Base-by-base conservation (phyloP, 2,797 vertebrate genomes). In the Cottoperca gobio region DNA sequence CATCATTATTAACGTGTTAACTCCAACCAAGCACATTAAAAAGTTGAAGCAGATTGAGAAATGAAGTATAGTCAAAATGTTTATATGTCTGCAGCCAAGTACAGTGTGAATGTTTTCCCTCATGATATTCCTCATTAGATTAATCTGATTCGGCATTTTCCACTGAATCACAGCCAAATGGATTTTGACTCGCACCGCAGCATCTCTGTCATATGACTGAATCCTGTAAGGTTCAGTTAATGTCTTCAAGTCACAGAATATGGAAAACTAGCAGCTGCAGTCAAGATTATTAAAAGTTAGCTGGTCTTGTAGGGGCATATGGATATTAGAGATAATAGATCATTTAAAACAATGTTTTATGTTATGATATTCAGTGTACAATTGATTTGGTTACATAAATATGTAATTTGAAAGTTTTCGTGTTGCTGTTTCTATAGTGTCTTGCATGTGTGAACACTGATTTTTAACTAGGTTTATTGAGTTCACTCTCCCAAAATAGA, bases 91-190 rank as follows among this genome's bases (percentile, higher is more conserved):
- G 76, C 57, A 81, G 82, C 76, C 78, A 70, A 75, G 63, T 77
- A 69, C 50, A 76, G 69, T 78, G 64, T 37, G 57, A 73, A 81
- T 83, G 81, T 79, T 84, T 89, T 77, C 35, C 73, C 63, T 78
- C 50, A 24, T 82, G 83, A 77, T 83, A 68, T 71, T 82, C 66
- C 71, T 89, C 82, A 82, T 89, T 87, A 86, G 72, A 76, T 82
- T 81, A 82, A 84, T 85, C 63, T 67, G 70, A 85, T 84, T 74
- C 4, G 81, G 69, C 73, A 55, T 88, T 86, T 91, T 73, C 65
- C 74, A 39, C 57, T 75, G 81, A 86, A 86, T 87, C 76, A 43
- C 31, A 76, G 81, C 81, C 76, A 88, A 85, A 89, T 85, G 80
- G 69, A 75, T 89, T 88, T 59, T 63, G 85, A 88, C 73, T 78